Evolutionary conservation across 2,888 invertebrate genomes (phyloP).

Genomic region (Troides aeacus): DNA sequence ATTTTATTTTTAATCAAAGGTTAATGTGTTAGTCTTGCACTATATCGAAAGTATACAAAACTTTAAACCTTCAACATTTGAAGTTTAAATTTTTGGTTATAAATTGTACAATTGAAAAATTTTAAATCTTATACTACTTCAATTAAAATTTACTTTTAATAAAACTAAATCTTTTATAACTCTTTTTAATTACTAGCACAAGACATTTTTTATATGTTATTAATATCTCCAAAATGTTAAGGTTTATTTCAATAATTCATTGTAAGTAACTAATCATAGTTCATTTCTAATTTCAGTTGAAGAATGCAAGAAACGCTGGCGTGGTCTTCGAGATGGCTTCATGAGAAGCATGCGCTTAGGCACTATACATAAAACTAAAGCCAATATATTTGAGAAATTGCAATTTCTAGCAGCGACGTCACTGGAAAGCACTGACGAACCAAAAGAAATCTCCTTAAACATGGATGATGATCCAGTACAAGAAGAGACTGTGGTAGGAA

Average conservation of each 20-base stretch:
- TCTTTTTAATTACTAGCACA: too few species aligned
- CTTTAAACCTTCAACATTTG: not conserved
- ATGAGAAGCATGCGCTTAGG: constrained; percentile 71
- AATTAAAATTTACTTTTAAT: not conserved
- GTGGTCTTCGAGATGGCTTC: constrained; percentile 76
- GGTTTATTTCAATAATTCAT: too few species aligned
- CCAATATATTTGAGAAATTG: constrained; percentile 61
- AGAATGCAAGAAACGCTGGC: constrained; percentile 80
- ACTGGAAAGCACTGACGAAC: constrained; percentile 41
- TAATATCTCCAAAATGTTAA: too few species aligned
- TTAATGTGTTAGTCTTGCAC: not conserved
- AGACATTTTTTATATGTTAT: too few species aligned
- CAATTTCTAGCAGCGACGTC: constrained; percentile 55
- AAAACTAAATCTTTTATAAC: not conserved
- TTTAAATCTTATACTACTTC: not conserved
- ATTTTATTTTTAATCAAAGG: not conserved
- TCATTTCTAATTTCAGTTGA: constrained; percentile 60
- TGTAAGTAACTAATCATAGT: not conserved
- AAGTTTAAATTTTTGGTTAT: not conserved
- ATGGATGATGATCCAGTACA: constrained; percentile 37
- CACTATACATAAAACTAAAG: constrained; percentile 58
- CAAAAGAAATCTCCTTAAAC: constrained; percentile 30
- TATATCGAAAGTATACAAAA: not conserved
- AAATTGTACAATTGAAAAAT: not conserved
- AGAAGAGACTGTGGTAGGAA: constrained; percentile 33